Evolutionary conservation across 2,888 invertebrate genomes (phyloP).

Genomic region (Deroplatys truncata): DNA sequence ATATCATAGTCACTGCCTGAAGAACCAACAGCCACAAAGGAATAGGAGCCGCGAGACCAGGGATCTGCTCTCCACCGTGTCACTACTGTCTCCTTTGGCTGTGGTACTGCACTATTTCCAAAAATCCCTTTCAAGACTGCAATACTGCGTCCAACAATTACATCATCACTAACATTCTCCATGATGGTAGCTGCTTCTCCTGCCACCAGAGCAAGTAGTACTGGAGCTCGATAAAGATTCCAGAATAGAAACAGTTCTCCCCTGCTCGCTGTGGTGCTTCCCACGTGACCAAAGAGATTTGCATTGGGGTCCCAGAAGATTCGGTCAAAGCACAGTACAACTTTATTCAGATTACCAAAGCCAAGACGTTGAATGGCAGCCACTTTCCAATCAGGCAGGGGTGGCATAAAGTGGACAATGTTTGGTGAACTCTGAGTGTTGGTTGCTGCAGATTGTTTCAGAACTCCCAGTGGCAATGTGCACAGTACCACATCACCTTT

Average conservation of each 20-base stretch:
- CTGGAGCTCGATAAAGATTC: slow-evolving; percentile 92
- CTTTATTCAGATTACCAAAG: slow-evolving; percentile 93
- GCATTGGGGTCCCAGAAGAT: slow-evolving; percentile 97
- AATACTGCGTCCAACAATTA: slow-evolving; percentile 92
- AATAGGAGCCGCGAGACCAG: slow-evolving; percentile 94
- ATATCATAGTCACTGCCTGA: slow-evolving; percentile 96
- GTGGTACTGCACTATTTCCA: slow-evolving; percentile 83
- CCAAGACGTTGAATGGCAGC: slow-evolving; percentile 92
- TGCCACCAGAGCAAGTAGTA: slow-evolving; percentile 88
- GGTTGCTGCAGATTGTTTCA: slow-evolving; percentile 73
- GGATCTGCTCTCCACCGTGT: slow-evolving; percentile 97
- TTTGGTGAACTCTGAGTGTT: slow-evolving; percentile 57
- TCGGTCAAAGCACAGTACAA: slow-evolving; percentile 91
- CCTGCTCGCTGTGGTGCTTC: slow-evolving; percentile 90
- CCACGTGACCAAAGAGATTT: slow-evolving; percentile 95
- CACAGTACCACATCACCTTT: slow-evolving; percentile 90
- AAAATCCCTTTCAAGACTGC: slow-evolving; percentile 94
- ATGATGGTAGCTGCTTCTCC: slow-evolving; percentile 95
- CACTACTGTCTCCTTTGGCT: slow-evolving; percentile 85
- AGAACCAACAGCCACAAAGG: slow-evolving; percentile 93
- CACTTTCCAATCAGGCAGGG: slow-evolving; percentile 93
- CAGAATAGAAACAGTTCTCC: slow-evolving; percentile 97
- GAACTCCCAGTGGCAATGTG: slow-evolving; percentile 94
- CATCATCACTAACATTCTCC: slow-evolving; percentile 97
- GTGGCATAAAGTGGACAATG: slow-evolving; percentile 86